phyloP scores from a whole-genome alignment of 1,140 invertebrate genomes.

The Brachionus sp. region DNA sequence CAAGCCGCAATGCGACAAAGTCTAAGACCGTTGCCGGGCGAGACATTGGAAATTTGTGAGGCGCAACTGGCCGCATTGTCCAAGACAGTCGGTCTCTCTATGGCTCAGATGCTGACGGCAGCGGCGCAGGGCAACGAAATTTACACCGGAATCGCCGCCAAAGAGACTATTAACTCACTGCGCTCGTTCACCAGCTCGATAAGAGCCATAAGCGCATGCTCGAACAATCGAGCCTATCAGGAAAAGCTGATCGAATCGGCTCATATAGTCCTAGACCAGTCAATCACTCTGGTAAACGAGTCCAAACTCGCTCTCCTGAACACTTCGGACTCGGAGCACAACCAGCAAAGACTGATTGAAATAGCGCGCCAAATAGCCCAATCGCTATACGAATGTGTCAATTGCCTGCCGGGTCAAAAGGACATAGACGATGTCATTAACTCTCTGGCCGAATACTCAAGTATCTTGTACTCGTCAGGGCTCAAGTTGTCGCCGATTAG shows the following conservation, averaged over 20 bases:
- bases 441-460: slow-evolving; percentile 64
- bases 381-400: slow-evolving; percentile 66
- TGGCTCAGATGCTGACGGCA: slow-evolving; percentile 79
- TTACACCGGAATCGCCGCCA: slow-evolving; percentile 71
- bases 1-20: slow-evolving; percentile 68
- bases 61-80: slow-evolving; percentile 69
- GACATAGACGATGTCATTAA: slow-evolving; percentile 81
- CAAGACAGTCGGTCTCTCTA: slow-evolving; percentile 66
- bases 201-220: slow-evolving; percentile 69
- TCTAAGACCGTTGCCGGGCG: slow-evolving; percentile 77
- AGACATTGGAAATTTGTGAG: slow-evolving; percentile 74
- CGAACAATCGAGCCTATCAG: slow-evolving; percentile 65
- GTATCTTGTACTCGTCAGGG: neutral
- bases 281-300: slow-evolving; percentile 72
- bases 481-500: neutral
- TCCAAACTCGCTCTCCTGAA: slow-evolving; percentile 68
- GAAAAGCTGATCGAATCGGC: slow-evolving; percentile 62
- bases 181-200: slow-evolving; percentile 68
- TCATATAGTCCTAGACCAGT: slow-evolving; percentile 74
- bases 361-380: slow-evolving; percentile 61
- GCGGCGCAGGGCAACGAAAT: slow-evolving; percentile 73
- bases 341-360: slow-evolving; percentile 58
- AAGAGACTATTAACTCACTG: slow-evolving; percentile 72
- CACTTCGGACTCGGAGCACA: slow-evolving; percentile 64
- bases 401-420: slow-evolving; percentile 77